These are phyloP conservation scores for Apeira syringaria DNA, from an alignment of 2,888 invertebrate species.

Conservation along the genomic window DNA sequence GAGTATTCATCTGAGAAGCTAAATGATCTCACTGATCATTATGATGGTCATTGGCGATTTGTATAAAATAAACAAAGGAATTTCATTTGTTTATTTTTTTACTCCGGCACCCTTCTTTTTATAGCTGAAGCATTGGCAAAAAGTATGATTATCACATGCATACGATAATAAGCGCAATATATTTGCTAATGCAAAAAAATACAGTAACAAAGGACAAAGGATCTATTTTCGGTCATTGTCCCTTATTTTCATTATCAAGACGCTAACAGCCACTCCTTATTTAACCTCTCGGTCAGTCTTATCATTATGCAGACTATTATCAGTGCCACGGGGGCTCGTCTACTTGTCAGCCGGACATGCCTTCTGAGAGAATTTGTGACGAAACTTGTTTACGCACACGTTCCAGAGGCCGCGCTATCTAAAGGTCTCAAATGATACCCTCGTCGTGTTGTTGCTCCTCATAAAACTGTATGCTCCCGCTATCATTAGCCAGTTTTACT, in stretches of 20 bases:
- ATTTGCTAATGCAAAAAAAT: neutral
- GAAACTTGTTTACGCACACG: constrained; percentile 38
- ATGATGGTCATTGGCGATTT: too few relatives aligned
- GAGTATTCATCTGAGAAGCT: too few relatives aligned
- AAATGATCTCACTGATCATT: too few relatives aligned
- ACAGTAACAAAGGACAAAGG: neutral
- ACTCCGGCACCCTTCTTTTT: neutral
- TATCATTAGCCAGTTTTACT: constrained; percentile 55
- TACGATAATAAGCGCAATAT: too few relatives aligned
- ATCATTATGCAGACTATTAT: neutral
- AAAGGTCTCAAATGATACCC: constrained; percentile 59
- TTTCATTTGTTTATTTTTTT: neutral
- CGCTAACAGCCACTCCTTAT: neutral
- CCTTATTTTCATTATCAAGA: neutral
- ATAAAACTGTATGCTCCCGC: constrained; percentile 58
- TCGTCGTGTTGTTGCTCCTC: constrained; percentile 43
- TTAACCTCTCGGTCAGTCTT: too few relatives aligned
- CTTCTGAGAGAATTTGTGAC: constrained; percentile 36
- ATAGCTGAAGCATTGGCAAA: neutral
- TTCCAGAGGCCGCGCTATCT: constrained; percentile 48
- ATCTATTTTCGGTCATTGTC: neutral
- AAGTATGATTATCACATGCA: too few relatives aligned
- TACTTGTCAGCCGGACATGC: constrained; percentile 24
- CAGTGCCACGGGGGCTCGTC: constrained; percentile 60
- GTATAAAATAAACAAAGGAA: neutral